These are phyloP conservation scores for Brachypalpus laphriformis DNA, from an alignment of 2,888 invertebrate species.

Conservation along the genomic window DNA sequence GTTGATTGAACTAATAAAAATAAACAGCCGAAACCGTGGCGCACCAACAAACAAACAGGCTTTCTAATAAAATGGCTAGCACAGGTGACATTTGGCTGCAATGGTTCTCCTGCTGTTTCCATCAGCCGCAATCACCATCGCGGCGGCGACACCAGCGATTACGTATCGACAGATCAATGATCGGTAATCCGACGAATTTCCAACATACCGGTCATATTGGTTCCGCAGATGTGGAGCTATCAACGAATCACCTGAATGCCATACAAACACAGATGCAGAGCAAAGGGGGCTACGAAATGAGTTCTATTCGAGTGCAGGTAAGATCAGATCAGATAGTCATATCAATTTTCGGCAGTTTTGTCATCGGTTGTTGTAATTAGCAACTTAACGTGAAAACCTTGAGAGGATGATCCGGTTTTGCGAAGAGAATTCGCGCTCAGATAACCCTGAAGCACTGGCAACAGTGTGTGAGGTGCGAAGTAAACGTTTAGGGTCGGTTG, in stretches of 20 bases:
- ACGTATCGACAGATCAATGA: constrained; percentile 96
- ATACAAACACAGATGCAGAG: constrained; percentile 97
- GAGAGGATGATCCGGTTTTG: neutral
- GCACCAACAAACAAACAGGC: constrained; percentile 75
- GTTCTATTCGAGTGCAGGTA: constrained; percentile 82
- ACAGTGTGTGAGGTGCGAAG: neutral
- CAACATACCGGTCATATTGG: constrained; percentile 95
- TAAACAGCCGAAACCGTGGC: constrained; percentile 75
- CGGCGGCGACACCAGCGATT: constrained; percentile 88
- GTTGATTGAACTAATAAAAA: neutral
- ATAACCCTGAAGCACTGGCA: neutral
- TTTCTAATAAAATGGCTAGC: constrained; percentile 85
- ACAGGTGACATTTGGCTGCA: constrained; percentile 94
- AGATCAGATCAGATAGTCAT: constrained; percentile 38
- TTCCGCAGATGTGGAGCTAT: constrained; percentile 94
- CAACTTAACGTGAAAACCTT: constrained; percentile 22
- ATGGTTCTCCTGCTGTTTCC: constrained; percentile 95
- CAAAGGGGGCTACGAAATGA: constrained; percentile 95
- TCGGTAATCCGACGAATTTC: constrained; percentile 97
- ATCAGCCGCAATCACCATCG: constrained; percentile 90
- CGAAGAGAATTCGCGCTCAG: neutral
- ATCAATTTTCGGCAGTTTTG: neutral
- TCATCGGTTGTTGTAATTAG: neutral
- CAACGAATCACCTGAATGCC: constrained; percentile 91
- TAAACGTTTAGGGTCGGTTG: neutral